Percentiles rank a stretch among this genome's conserved stretches.
Conservation (phyloP, 1,140 invertebrate species). For the Philopotamus ludificatus region DNA sequence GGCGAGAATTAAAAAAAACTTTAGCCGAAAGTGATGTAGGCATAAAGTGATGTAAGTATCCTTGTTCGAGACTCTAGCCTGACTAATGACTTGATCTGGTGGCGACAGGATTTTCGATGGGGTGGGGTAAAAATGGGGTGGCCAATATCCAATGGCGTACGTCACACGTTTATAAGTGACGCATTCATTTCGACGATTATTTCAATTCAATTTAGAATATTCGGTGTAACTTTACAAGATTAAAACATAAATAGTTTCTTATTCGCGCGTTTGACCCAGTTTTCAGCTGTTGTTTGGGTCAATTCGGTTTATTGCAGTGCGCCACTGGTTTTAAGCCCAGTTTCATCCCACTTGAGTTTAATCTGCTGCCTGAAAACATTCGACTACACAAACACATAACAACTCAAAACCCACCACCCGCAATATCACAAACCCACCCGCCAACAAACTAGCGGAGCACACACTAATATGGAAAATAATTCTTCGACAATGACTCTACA, state of each 20-base stretch:
- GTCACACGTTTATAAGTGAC: too few species aligned
- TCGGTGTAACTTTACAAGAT: too few species aligned
- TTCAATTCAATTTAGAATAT: too few species aligned
- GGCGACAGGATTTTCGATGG: slow-evolving; percentile 28
- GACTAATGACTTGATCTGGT: slow-evolving; percentile 41
- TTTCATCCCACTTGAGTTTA: slow-evolving; percentile 28
- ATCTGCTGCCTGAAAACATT: slow-evolving; percentile 23
- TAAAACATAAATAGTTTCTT: too few species aligned
- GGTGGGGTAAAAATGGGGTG: slow-evolving; percentile 2
- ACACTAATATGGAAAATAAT: slow-evolving; percentile 41
- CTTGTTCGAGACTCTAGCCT: slow-evolving; percentile 22
- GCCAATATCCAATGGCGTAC: not conserved
- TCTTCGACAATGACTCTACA: slow-evolving; percentile 36
- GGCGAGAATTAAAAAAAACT: slow-evolving; percentile 15
- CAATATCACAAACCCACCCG: slow-evolving; percentile 5
- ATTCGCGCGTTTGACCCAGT: too few species aligned
- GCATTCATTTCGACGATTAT: too few species aligned
- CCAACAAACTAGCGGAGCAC: slow-evolving; percentile 32
- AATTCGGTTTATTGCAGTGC: too few species aligned
- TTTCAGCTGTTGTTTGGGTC: too few species aligned
- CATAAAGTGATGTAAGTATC: slow-evolving; percentile 22
- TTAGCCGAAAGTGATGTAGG: slow-evolving; percentile 22
- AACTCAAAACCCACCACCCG: slow-evolving; percentile 7
- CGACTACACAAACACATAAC: slow-evolving; percentile 9
- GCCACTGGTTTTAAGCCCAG: slow-evolving; percentile 5